Base-by-base conservation (phyloP, 2,888 invertebrate species). In the Alentia gelatinosa region DNA sequence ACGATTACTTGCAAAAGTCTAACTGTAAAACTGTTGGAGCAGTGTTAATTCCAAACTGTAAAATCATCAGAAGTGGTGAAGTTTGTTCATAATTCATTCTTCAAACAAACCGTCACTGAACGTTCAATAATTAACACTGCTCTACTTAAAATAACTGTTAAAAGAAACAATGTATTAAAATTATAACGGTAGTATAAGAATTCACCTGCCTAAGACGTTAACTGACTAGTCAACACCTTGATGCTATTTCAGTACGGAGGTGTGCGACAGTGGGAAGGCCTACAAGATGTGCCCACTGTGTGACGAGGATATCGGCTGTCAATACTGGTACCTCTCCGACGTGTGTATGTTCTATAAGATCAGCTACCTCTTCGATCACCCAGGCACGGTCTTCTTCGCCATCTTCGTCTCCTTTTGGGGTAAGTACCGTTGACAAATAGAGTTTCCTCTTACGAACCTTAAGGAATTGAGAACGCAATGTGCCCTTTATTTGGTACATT, bases 271-370 rank as follows among this genome's bases (percentile, higher is more conserved):
- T 92, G 95, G 95, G 7, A 92, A 95, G n/a, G 93, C 94, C 5
- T 97, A 96, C 93, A 96, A 96, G 91, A 97, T 97, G 97, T 97
- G 97, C 93, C 97, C 97, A 0, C 94, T 96, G 12, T 97, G 97
- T 94, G 97, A 97, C 93, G 96, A 96, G 92, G 94, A 96, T 35
- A 96, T 96, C 56, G 97, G 96, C 56, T 97, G 97, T 94, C 95
- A 95, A n/a, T 97, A 96, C 94, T 97, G 97, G 97, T 95, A 96
- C 92, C 95, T 97, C 33, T 96, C 96, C 35, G 97, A 97, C 91
- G 96, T 97, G n/a, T 97, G 97, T 94, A 94, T 96, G 37, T 96
- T 96, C 93, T 96, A 96, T 35, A 95, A 95, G 91, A 94, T 97
- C 4, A 95, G 96, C 19, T 97, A 97, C 94, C 95, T 97, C 56